Conservation (phyloP, 2,888 invertebrate genomes). For the Drosophila mayaguana region DNA sequence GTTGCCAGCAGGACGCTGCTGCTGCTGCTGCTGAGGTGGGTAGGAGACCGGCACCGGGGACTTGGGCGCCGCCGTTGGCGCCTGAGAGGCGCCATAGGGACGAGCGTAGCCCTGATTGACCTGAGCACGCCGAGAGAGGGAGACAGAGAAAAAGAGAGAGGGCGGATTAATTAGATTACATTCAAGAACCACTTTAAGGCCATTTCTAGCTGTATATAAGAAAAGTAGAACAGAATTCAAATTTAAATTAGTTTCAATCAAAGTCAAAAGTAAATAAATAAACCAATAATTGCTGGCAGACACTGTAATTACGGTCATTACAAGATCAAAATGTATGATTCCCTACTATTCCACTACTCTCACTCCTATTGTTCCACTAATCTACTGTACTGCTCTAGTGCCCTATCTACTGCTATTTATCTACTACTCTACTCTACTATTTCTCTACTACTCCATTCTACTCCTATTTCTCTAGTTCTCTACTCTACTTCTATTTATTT, state of each 20-base stretch:
- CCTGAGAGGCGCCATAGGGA: slow-evolving; percentile 81
- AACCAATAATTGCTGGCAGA: background rate
- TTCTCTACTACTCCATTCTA: too few relatives aligned
- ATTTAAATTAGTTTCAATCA: background rate
- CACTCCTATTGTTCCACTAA: too few relatives aligned
- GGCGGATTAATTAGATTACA: background rate
- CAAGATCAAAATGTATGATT: too few relatives aligned
- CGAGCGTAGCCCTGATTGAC: slow-evolving; percentile 84
- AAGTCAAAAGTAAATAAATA: background rate
- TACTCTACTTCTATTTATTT: too few relatives aligned
- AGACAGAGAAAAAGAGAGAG: background rate
- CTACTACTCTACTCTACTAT: too few relatives aligned
- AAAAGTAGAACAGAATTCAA: background rate
- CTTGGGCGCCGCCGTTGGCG: slow-evolving; percentile 81
- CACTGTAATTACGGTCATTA: background rate
- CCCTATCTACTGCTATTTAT: too few relatives aligned
- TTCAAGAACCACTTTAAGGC: background rate
- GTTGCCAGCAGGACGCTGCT: slow-evolving; percentile 73
- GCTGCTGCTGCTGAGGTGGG: slow-evolving; percentile 81
- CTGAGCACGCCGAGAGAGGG: slow-evolving; percentile 52
- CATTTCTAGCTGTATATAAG: too few relatives aligned
- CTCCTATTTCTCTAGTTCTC: too few relatives aligned
- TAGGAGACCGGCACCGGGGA: slow-evolving; percentile 83
- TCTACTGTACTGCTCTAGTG: too few relatives aligned
- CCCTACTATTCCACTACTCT: too few relatives aligned